These are phyloP conservation scores for Anolis sagrei DNA, from an alignment of 2,113 vertebrate genomes.

Conservation along the genomic window DNA sequence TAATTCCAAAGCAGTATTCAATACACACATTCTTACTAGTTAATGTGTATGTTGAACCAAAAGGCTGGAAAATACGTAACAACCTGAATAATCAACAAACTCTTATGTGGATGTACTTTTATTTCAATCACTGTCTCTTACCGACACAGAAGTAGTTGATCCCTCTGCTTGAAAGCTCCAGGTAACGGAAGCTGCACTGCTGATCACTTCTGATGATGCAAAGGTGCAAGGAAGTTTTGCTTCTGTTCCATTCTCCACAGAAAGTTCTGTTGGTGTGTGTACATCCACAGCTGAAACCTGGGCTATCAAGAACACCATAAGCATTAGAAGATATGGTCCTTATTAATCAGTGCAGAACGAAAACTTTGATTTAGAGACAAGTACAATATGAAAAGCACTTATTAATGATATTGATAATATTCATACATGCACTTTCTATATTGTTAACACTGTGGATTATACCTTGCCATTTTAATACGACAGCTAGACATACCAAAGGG, in stretches of 20 bases:
- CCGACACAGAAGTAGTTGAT: constrained; percentile 68
- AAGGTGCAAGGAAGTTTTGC: constrained; percentile 87
- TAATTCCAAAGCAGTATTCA: not conserved
- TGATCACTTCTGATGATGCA: constrained; percentile 81
- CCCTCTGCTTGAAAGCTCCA: constrained; percentile 87
- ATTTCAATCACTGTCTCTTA: constrained; percentile 59
- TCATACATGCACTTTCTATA: not conserved
- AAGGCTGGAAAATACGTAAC: not conserved
- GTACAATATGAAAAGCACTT: not conserved
- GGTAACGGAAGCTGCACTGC: constrained; percentile 77
- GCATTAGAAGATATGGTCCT: constrained; percentile 27
- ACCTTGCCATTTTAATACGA: too few species aligned
- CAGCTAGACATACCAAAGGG: too few species aligned
- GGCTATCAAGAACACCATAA: constrained; percentile 48
- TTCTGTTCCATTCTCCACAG: constrained; percentile 88
- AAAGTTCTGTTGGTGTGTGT: constrained; percentile 80
- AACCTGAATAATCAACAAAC: too few species aligned
- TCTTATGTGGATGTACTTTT: not conserved
- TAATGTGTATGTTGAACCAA: too few species aligned
- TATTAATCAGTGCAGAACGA: not conserved
- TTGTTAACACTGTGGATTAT: too few species aligned
- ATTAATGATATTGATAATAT: not conserved
- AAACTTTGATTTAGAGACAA: not conserved
- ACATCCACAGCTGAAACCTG: constrained; percentile 81
- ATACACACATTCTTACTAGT: not conserved